phyloP scores from a whole-genome alignment of 2,113 vertebrate genomes.

The Poeciliopsis turrubarensis region DNA sequence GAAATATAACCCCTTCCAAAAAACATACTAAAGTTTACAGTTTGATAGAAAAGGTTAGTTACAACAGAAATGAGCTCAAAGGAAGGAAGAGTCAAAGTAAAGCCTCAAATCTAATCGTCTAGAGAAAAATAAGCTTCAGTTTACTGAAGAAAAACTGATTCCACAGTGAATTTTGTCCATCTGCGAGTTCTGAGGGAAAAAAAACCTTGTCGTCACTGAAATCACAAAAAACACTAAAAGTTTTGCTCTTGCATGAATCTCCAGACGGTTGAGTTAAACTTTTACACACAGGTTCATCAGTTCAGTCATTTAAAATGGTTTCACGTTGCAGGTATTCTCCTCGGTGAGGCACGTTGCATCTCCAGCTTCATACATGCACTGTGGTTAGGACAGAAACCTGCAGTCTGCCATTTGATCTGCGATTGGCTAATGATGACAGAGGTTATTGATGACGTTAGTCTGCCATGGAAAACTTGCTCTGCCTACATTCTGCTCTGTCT shows the following conservation, averaged over 20 bases:
- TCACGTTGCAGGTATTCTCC: background rate
- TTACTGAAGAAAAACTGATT: background rate
- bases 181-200: background rate
- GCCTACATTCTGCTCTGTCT: conserved; percentile 24
- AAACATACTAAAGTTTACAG: background rate
- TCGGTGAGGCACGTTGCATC: background rate
- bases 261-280: background rate
- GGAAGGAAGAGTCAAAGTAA: background rate
- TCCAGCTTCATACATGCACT: background rate
- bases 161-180: background rate
- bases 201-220: background rate
- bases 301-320: background rate
- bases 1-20: background rate
- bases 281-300: background rate
- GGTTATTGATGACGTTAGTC: conserved; percentile 40
- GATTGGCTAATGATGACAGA: conserved; percentile 8
- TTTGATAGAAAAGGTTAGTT: too few relatives aligned
- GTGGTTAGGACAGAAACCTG: background rate
- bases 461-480: conserved; percentile 44
- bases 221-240: background rate
- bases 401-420: background rate
- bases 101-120: too few relatives aligned
- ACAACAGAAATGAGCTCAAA: too few relatives aligned
- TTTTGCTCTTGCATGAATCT: background rate
- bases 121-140: background rate